Evolutionary conservation across 2,888 invertebrate species (phyloP).

Genomic region (Xestia xanthographa): DNA sequence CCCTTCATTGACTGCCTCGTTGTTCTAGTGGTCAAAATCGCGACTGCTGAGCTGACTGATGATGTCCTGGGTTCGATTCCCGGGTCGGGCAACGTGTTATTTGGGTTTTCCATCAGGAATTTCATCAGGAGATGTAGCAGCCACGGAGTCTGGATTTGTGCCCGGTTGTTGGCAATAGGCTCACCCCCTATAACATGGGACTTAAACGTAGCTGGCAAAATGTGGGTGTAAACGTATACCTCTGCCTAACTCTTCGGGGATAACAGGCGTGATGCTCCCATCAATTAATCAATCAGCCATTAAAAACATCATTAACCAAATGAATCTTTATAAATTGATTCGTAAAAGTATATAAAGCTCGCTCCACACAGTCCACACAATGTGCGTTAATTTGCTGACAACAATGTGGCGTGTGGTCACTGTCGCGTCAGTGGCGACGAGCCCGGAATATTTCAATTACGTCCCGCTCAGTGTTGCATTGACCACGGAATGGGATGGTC

Average conservation of each 20-base stretch:
- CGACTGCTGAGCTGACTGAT: no score
- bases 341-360: constrained; percentile 53
- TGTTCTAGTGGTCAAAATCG: no score
- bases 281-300: not conserved
- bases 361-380: constrained; percentile 69
- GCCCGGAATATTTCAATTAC: constrained; percentile 70
- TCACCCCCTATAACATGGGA: no score
- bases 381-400: constrained; percentile 80
- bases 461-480: constrained; percentile 33
- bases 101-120: no score
- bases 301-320: not conserved
- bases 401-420: constrained; percentile 75
- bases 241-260: no score
- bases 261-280: not conserved
- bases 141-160: no score
- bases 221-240: no score
- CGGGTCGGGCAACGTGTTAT: no score
- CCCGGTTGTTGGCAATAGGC: no score
- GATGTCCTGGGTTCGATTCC: no score
- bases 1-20: not conserved
- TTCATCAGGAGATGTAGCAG: no score
- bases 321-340: constrained; percentile 21
- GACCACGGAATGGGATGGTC: constrained; percentile 33
- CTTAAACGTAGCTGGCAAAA: no score
- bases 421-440: constrained; percentile 68